Percentiles rank a stretch among this genome's conserved stretches.
phyloP scores from a whole-genome alignment of 1,140 invertebrate genomes.

The Riptortus pedestris region DNA sequence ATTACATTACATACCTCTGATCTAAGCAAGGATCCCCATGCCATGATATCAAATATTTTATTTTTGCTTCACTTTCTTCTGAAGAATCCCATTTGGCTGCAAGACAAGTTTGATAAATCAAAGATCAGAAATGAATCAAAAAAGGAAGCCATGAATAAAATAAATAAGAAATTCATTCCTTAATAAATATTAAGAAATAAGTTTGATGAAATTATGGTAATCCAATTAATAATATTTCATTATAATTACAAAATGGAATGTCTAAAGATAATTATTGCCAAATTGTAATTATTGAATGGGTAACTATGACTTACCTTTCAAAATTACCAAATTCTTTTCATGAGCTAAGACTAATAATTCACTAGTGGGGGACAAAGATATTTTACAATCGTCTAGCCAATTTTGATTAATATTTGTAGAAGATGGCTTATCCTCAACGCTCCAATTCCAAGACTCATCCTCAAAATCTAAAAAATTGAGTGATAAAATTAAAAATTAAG shows the following conservation, averaged over 20 bases:
- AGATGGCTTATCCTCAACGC: slow-evolving; percentile 18
- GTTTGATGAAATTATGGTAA: slow-evolving; percentile 16
- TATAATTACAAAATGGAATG: background rate
- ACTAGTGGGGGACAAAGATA: slow-evolving; percentile 61
- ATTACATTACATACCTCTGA: background rate
- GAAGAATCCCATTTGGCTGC: slow-evolving; percentile 44
- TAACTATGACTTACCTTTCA: slow-evolving; percentile 34
- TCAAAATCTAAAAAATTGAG: background rate
- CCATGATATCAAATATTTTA: slow-evolving; percentile 41
- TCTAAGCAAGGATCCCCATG: slow-evolving; percentile 35
- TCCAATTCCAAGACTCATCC: slow-evolving; percentile 28
- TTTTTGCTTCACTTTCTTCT: slow-evolving; percentile 40
- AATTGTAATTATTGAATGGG: too few relatives aligned
- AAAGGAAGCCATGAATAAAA: too few relatives aligned
- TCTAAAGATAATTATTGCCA: too few relatives aligned
- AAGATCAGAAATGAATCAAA: too few relatives aligned
- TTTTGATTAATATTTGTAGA: slow-evolving; percentile 31
- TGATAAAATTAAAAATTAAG: background rate
- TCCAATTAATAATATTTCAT: background rate
- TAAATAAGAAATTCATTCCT: too few relatives aligned
- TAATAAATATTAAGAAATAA: too few relatives aligned
- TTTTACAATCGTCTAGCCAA: slow-evolving; percentile 60
- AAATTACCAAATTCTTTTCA: slow-evolving; percentile 42
- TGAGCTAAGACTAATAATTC: slow-evolving; percentile 59
- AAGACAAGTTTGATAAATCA: too few relatives aligned